These are phyloP conservation scores for Brachyalestes nurse DNA, from an alignment of 2,797 vertebrate genomes.

Conservation along the genomic window DNA sequence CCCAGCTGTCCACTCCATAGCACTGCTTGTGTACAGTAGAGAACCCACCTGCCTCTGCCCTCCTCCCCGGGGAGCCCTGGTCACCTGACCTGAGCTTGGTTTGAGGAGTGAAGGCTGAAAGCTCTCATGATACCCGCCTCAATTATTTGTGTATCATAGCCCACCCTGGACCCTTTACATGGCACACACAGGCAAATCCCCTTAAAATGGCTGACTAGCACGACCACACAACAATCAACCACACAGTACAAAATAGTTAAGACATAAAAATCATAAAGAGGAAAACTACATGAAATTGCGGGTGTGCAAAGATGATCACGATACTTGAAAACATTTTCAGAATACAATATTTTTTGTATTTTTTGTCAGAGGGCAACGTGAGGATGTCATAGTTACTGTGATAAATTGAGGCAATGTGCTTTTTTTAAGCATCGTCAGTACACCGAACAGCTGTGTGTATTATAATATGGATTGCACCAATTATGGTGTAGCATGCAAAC, in stretches of 20 bases:
- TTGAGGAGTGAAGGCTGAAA: neutral
- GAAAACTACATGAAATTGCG: neutral
- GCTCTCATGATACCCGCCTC: neutral
- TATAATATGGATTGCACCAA: neutral
- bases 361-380: too few species aligned
- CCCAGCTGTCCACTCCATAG: constrained; percentile 68
- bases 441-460: too few species aligned
- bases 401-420: neutral
- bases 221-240: neutral
- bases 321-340: too few species aligned
- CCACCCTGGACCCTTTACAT: constrained; percentile 1
- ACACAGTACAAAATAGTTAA: neutral
- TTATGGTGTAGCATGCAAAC: neutral
- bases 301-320: too few species aligned
- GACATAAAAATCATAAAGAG: neutral
- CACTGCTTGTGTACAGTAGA: constrained; percentile 62
- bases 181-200: neutral
- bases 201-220: neutral
- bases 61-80: neutral
- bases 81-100: constrained; percentile 18
- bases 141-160: constrained; percentile 22
- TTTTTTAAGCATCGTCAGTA: neutral
- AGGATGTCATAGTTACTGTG: too few species aligned
- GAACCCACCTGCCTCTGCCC: constrained; percentile 50
- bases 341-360: too few species aligned